These are phyloP conservation scores for Abramis brama DNA, from an alignment of 2,113 vertebrate genomes.

Conservation along the genomic window DNA sequence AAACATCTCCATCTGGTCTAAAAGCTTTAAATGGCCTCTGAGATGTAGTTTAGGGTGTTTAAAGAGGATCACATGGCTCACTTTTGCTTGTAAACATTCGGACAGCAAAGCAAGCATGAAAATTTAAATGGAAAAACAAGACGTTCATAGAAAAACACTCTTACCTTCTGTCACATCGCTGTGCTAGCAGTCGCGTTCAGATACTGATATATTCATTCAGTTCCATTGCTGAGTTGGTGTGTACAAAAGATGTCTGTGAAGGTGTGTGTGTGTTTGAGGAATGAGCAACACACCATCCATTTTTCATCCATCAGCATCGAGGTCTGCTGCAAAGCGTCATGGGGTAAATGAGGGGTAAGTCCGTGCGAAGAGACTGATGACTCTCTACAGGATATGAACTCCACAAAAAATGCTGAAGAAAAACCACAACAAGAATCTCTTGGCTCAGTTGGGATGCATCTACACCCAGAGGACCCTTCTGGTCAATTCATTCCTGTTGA, in stretches of 20 bases:
- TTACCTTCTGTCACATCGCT: conserved; percentile 58
- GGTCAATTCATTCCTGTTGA: not conserved
- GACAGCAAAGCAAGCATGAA: not conserved
- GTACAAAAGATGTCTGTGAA: conserved; percentile 3
- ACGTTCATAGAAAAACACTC: conserved; percentile 10
- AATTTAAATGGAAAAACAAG: not conserved
- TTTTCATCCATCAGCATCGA: conserved; percentile 57
- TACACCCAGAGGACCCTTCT: not conserved
- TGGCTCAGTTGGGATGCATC: not conserved
- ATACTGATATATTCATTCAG: conserved; percentile 41
- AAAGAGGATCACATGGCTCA: not conserved
- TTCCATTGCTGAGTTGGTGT: conserved; percentile 18
- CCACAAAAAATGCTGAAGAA: not conserved
- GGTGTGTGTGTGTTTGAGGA: conserved; percentile 29
- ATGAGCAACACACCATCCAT: conserved; percentile 38
- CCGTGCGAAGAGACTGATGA: conserved; percentile 36
- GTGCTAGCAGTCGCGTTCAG: conserved; percentile 22
- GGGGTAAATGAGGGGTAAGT: conserved; percentile 33
- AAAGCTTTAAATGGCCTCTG: not conserved
- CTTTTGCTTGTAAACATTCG: not conserved
- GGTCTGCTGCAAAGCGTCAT: conserved; percentile 51
- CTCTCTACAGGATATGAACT: conserved; percentile 13
- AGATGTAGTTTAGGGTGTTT: conserved; percentile 3
- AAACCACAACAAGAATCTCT: not conserved
- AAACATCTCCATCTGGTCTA: not conserved